These are phyloP conservation scores for Pantherophis guttatus DNA, from an alignment of 2,113 vertebrate genomes.

Conservation along the genomic window DNA sequence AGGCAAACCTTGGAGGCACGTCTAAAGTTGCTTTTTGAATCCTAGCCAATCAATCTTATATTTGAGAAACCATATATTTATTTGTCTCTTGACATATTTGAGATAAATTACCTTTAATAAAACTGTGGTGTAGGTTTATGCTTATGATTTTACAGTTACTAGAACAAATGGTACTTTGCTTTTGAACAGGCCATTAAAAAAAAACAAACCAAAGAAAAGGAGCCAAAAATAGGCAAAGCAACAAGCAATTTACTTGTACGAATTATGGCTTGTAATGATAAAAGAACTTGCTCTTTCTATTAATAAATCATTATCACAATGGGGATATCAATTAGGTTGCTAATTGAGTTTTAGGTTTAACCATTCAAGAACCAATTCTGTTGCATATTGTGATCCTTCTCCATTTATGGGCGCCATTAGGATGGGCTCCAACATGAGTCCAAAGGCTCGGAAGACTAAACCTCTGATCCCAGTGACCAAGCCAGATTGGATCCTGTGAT, in stretches of 20 bases:
- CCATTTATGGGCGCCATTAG: neutral
- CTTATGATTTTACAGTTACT: conserved; percentile 13
- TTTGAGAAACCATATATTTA: conserved; percentile 32
- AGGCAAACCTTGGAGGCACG: neutral
- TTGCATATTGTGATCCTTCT: neutral
- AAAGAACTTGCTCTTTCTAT: conserved; percentile 10
- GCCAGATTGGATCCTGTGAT: neutral
- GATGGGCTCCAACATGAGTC: neutral
- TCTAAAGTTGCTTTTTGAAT: neutral
- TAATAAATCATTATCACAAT: conserved; percentile 7
- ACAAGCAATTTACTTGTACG: conserved; percentile 29
- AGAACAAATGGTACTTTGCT: conserved; percentile 17
- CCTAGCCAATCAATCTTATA: neutral
- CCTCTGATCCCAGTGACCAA: neutral
- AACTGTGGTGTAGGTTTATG: neutral
- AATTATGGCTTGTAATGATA: conserved; percentile 34
- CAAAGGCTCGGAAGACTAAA: neutral
- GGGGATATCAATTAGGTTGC: conserved; percentile 3
- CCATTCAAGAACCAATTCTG: neutral
- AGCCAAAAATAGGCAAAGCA: conserved; percentile 10
- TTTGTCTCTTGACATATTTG: conserved; percentile 38
- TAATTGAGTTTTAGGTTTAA: neutral
- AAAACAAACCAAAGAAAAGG: conserved; percentile 1
- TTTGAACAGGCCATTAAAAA: neutral
- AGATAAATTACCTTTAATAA: conserved; percentile 54